Evolutionary conservation across 1,140 invertebrate species (phyloP).

Genomic region (Drosophila athabasca): DNA sequence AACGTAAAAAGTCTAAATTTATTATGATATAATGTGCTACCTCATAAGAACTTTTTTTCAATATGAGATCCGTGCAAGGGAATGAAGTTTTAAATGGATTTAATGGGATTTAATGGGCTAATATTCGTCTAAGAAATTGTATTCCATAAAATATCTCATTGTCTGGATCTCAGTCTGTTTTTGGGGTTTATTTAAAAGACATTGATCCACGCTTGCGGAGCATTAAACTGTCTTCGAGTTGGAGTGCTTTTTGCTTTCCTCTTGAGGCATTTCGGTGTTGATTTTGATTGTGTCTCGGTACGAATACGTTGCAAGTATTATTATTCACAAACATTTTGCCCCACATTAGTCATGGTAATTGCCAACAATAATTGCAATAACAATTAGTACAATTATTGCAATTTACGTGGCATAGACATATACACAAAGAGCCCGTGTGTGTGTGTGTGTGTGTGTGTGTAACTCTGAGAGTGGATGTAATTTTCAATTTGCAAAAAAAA

Average conservation of each 20-base stretch:
- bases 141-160: no score
- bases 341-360: constrained; percentile 81
- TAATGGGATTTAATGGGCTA: no score
- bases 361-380: constrained; percentile 74
- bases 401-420: constrained; percentile 50
- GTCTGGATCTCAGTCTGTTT: not conserved
- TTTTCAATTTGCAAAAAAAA: constrained; percentile 71
- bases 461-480: constrained; percentile 45
- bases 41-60: no score
- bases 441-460: not conserved
- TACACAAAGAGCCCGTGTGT: no score
- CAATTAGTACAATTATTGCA: constrained; percentile 81
- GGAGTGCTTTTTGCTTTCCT: not conserved
- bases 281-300: no score
- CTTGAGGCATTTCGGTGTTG: no score
- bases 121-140: no score
- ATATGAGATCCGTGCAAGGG: no score
- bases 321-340: constrained; percentile 70
- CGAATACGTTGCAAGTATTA: no score
- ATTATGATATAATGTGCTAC: no score
- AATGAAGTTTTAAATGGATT: no score
- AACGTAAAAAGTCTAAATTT: no score
- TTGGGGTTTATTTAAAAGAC: not conserved
- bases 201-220: not conserved
- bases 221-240: constrained; percentile 19